Conservation (phyloP, 2,797 vertebrate species). For the Falco berigora region DNA sequence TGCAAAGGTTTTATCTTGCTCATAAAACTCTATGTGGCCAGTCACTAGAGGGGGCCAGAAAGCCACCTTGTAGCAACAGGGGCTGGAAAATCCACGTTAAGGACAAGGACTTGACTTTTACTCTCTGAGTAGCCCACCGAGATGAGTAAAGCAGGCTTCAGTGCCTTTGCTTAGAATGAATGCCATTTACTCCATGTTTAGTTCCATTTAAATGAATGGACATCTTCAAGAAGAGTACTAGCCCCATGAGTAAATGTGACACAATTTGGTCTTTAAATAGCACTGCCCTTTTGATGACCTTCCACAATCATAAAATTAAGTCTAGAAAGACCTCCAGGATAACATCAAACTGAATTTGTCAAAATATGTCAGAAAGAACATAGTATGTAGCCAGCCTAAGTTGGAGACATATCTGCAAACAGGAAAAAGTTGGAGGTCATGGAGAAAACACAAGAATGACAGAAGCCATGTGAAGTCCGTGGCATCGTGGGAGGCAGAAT, state of each 20-base stretch:
- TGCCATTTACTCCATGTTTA: background rate
- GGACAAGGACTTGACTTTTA: background rate
- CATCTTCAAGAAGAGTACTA: background rate
- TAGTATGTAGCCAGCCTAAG: background rate
- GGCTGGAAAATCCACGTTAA: background rate
- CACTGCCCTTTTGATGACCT: slow-evolving; percentile 52
- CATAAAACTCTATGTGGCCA: background rate
- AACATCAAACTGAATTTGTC: slow-evolving; percentile 59
- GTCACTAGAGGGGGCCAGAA: slow-evolving; percentile 46
- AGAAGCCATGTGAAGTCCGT: background rate
- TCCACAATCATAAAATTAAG: slow-evolving; percentile 54
- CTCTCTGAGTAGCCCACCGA: background rate
- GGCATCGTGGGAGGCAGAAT: background rate
- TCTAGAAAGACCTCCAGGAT: slow-evolving; percentile 38
- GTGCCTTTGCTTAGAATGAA: background rate
- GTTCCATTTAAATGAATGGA: background rate
- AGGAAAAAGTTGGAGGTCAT: slow-evolving; percentile 6
- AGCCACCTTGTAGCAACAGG: background rate
- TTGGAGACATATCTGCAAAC: background rate
- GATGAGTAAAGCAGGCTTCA: background rate
- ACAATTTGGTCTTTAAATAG: slow-evolving; percentile 41
- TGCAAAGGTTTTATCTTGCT: background rate
- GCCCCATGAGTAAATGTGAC: slow-evolving; percentile 28
- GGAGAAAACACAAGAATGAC: background rate
- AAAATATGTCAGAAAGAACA: slow-evolving; percentile 26